These are phyloP conservation scores for Semicossyphus pulcher DNA, from an alignment of 2,113 vertebrate species.

Conservation along the genomic window DNA sequence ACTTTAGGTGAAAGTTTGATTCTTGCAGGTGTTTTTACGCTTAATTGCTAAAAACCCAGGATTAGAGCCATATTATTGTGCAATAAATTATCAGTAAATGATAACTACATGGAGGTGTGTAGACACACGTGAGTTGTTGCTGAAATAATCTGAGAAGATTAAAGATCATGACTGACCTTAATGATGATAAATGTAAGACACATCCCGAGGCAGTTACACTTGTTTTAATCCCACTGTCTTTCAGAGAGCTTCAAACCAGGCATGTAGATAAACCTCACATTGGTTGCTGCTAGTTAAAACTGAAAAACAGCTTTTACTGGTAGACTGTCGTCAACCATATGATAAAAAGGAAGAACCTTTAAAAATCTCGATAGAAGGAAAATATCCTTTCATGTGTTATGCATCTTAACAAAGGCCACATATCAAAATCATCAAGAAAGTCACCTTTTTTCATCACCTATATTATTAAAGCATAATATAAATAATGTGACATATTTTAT, in stretches of 20 bases:
- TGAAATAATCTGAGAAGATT: neutral
- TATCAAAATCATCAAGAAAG: neutral
- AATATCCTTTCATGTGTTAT: neutral
- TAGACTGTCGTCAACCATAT: too few relatives aligned
- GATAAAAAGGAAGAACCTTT: neutral
- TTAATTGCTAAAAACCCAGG: neutral
- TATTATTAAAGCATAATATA: neutral
- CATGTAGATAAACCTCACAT: neutral
- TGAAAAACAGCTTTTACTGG: too few relatives aligned
- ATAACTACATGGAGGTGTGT: neutral
- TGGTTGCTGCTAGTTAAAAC: too few relatives aligned
- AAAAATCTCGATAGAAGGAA: neutral
- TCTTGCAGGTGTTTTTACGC: too few relatives aligned
- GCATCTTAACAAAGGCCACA: neutral
- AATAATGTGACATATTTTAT: neutral
- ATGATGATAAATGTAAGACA: neutral
- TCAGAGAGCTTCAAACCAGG: neutral
- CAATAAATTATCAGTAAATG: neutral
- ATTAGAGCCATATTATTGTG: neutral
- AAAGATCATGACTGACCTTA: neutral
- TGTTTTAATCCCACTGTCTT: neutral
- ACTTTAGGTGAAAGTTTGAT: too few relatives aligned
- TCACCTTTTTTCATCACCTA: neutral
- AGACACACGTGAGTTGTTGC: neutral
- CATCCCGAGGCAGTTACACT: neutral